Evolutionary conservation across 2,113 vertebrate species (phyloP).

Genomic region (Anolis carolinensis): DNA sequence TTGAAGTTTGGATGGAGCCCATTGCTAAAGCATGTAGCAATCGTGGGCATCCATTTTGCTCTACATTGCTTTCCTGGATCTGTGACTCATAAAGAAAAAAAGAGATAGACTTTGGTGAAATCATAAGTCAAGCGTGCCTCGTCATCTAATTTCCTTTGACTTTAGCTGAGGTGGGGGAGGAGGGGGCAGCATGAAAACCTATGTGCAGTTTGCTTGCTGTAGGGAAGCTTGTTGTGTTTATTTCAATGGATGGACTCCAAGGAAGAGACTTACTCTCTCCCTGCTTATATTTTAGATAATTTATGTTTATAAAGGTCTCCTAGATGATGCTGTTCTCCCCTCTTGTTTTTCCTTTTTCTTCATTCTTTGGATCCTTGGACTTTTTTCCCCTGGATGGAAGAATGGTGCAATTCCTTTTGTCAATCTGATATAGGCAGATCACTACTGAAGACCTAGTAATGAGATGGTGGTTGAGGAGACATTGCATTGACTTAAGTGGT

Average conservation of each 20-base stretch:
- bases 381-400: neutral
- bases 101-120: neutral
- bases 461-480: neutral
- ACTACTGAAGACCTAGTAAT: neutral
- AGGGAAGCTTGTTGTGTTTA: neutral
- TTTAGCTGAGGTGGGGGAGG: neutral
- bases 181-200: neutral
- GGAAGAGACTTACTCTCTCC: neutral
- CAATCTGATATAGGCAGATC: neutral
- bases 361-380: fast-evolving
- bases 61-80: neutral
- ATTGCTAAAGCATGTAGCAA: neutral
- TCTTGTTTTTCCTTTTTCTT: neutral
- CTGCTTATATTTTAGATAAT: neutral
- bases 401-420: neutral
- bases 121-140: neutral
- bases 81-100: neutral
- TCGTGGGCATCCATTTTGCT: neutral
- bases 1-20: neutral
- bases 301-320: neutral
- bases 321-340: neutral
- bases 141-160: neutral
- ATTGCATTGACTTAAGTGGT: fast-evolving
- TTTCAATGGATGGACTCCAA: neutral
- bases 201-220: neutral